These are phyloP conservation scores for Drepanosiphum platanoidis DNA, from an alignment of 2,888 invertebrate species.

Conservation along the genomic window DNA sequence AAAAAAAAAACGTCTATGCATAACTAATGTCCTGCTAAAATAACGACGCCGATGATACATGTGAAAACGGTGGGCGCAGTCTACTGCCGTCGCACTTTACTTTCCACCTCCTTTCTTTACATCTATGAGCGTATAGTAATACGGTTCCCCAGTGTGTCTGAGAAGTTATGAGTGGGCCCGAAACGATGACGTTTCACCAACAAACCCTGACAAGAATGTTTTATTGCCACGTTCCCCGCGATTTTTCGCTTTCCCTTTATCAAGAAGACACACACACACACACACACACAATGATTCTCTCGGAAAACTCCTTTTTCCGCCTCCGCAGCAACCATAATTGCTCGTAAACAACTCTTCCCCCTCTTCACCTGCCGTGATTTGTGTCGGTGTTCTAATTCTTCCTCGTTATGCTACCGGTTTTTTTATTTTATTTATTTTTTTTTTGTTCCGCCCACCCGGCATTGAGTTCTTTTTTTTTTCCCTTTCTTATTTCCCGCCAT, in stretches of 20 bases:
- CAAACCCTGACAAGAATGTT: slow-evolving; percentile 57
- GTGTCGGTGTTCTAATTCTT: slow-evolving; percentile 46
- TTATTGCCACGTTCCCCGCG: slow-evolving; percentile 26
- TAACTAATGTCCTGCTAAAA: neutral
- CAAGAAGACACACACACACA: slow-evolving; percentile 9
- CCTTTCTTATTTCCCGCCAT: neutral
- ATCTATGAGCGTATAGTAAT: neutral
- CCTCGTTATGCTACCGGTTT: slow-evolving; percentile 44
- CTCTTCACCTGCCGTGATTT: slow-evolving; percentile 44
- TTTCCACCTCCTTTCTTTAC: neutral
- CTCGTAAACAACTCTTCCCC: slow-evolving; percentile 52
- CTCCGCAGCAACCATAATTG: slow-evolving; percentile 32
- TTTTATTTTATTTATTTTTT: slow-evolving; percentile 25
- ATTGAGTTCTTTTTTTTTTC: slow-evolving; percentile 9
- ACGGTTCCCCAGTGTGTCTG: slow-evolving; percentile 30
- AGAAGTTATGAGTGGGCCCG: slow-evolving; percentile 53
- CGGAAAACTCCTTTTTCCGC: slow-evolving; percentile 7
- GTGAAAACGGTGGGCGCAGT: neutral
- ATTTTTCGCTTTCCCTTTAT: neutral
- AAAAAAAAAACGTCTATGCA: slow-evolving; percentile 16
- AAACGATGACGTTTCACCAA: slow-evolving; percentile 50
- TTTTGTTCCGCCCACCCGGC: neutral
- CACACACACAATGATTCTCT: slow-evolving; percentile 16
- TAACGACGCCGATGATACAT: neutral
- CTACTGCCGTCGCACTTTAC: neutral